Base-by-base conservation (phyloP, 2,113 vertebrate species). In the Thunnus thynnus region DNA sequence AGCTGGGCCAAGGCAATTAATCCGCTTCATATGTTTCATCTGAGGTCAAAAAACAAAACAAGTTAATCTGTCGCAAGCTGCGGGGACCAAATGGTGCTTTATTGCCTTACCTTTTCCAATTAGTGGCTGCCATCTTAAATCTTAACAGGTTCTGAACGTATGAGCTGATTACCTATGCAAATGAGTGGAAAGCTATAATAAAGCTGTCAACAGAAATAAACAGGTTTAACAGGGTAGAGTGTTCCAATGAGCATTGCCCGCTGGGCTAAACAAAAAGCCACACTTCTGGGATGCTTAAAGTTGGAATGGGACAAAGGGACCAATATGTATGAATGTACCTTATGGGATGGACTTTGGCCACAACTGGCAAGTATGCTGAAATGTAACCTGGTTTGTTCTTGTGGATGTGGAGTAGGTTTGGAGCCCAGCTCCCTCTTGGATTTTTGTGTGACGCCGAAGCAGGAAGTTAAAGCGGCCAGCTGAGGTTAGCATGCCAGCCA, bases 121-220 rank as follows among this genome's bases (percentile, higher is more conserved):
- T 89, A 89, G 86, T 54, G 48, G 63, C 85, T 89, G 90, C 86
- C 89, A 89, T 89, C 68, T 83, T 89, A 81, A 78, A 91, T 80
- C 70, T 86, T 70, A 88, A 83, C 84, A 83, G 74, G 86, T 85
- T 87, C 63, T 68, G 77, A 83, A 90, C 89, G 55, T 72, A 67
- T 67, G 63, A 75, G 76, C 87, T 90, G 84, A 93, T 91, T 91
- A 88, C 85, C 73, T 88, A 91, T 90, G 93, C 88, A 89, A 93
- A 91, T 91, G 77, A 89, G 86, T 0, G 12, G 79, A 68, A 83
- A 76, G 80, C 81, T 82, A 69, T 91, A 87, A 94, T 89, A 91
- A 90, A 88, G 83, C 89, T 89, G 90, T 91, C 90, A 88, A 66
- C 74, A 76, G 72, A 71, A 91, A 88, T 78, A 68, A 89, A 87